Percentiles rank a stretch among this genome's conserved stretches.
phyloP scores from a whole-genome alignment of 2,797 vertebrate genomes.

The Rallus crepitans region DNA sequence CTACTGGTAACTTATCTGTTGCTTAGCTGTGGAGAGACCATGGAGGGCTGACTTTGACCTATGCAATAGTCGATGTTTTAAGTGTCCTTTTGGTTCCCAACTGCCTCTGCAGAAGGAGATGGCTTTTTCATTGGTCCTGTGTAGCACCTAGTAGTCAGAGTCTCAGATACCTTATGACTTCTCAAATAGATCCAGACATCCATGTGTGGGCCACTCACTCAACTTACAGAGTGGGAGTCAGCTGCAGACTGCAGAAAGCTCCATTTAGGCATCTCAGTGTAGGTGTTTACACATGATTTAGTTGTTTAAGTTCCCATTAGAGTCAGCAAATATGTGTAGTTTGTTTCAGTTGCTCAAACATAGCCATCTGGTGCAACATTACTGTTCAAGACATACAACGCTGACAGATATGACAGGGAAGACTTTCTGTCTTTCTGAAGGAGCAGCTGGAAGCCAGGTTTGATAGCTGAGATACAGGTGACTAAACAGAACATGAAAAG shows the following conservation, averaged over 20 bases:
- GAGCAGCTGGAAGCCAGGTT: background rate
- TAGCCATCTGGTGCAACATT: background rate
- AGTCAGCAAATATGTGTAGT: background rate
- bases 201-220: background rate
- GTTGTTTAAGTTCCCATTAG: background rate
- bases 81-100: background rate
- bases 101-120: background rate
- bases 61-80: background rate
- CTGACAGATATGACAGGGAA: background rate
- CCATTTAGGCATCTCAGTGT: background rate
- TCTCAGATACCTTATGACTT: background rate
- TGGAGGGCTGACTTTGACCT: background rate
- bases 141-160: background rate
- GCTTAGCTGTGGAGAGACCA: background rate
- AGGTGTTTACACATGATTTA: background rate
- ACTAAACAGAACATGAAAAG: background rate
- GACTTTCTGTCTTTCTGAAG: background rate
- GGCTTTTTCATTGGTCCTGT: background rate
- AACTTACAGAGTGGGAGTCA: background rate
- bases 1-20: background rate
- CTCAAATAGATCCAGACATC: background rate
- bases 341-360: conserved; percentile 12
- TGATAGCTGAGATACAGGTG: background rate
- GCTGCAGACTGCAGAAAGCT: background rate
- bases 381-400: background rate